These are phyloP conservation scores for Philopotamus ludificatus DNA, from an alignment of 1,140 invertebrate genomes.

Conservation along the genomic window DNA sequence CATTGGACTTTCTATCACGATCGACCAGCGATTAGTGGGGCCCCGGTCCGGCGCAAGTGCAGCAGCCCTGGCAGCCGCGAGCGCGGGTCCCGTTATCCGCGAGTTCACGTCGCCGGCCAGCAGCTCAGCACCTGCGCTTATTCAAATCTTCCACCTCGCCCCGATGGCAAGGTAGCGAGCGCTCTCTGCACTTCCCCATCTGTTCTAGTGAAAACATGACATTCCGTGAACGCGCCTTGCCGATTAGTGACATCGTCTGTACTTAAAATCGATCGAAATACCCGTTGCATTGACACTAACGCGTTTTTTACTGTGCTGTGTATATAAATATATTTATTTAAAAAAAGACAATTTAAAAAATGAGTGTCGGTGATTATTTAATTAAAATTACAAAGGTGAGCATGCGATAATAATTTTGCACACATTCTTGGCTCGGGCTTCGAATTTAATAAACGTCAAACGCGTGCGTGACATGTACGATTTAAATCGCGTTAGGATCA, in stretches of 20 bases:
- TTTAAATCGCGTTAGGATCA: too few relatives aligned
- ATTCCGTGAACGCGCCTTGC: neutral
- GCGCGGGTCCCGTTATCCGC: conserved; percentile 34
- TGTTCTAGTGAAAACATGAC: neutral
- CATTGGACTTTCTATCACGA: neutral
- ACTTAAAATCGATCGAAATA: neutral
- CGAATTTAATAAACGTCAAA: too few relatives aligned
- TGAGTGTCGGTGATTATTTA: conserved; percentile 31
- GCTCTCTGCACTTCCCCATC: neutral
- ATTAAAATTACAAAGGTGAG: conserved; percentile 35
- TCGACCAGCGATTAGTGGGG: neutral
- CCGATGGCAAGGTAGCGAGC: neutral
- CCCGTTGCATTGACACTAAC: neutral
- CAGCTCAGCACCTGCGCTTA: neutral
- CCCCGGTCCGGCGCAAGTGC: conserved; percentile 6
- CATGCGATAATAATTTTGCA: too few relatives aligned
- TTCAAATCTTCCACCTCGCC: conserved; percentile 5
- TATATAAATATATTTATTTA: conserved; percentile 5
- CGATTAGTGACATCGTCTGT: neutral
- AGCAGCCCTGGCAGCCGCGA: conserved; percentile 1
- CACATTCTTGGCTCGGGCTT: too few relatives aligned
- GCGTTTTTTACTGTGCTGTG: neutral
- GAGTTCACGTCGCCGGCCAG: conserved; percentile 4
- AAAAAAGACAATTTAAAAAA: conserved; percentile 14
- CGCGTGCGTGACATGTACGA: too few relatives aligned